Base-by-base conservation (phyloP, 2,888 invertebrate species). In the Campoplex capitator region DNA sequence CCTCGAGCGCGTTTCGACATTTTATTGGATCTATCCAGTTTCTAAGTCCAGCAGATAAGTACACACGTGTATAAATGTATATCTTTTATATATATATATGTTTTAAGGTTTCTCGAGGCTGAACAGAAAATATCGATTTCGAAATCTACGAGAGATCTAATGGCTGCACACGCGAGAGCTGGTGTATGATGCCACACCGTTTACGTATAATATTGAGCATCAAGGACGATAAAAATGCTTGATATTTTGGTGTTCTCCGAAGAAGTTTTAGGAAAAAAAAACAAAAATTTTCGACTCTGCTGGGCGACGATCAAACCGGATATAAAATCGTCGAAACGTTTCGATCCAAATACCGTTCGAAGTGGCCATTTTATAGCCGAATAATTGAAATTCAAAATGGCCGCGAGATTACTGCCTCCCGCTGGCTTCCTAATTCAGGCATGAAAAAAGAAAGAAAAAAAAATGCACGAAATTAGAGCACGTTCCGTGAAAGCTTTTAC, bases 1-100 rank as follows among this genome's bases (percentile, higher is more conserved):
- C 86, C 88, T 87, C 87, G 91, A 90, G 91, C 92, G 91, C 90
- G 90, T 92, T 91, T 92, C 91, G 91, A 92, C 91, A 91, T 91
- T 91, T 93, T 93, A 93, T 93, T 92, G 91, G 92, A 91, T 93
- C 92, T 91, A 90, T 90, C 87, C 91, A 89, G 91, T 89, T 92
- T 91, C 92, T 91, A 89, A 91, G 89, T 89, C 89, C 90, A 80
- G 70, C 70, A 83, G 82, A 86, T 85, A 84, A 23, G 86, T 71
- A 16, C 32, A 83, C 87, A 84, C 82, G 77, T 75, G 74, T 76
- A 78, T 65, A 48, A 62, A 58, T 78, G 32, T 28, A 67, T n/a
- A 38, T 38, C 38, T 3, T 6, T 23, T 51, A 23, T 76, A 28
- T 56, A 54, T 58, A 70, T 18, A 48, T 18, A 38, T 58, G 74